Evolutionary conservation across 2,113 vertebrate genomes (phyloP).

Genomic region (Odobenus rosmarus): DNA sequence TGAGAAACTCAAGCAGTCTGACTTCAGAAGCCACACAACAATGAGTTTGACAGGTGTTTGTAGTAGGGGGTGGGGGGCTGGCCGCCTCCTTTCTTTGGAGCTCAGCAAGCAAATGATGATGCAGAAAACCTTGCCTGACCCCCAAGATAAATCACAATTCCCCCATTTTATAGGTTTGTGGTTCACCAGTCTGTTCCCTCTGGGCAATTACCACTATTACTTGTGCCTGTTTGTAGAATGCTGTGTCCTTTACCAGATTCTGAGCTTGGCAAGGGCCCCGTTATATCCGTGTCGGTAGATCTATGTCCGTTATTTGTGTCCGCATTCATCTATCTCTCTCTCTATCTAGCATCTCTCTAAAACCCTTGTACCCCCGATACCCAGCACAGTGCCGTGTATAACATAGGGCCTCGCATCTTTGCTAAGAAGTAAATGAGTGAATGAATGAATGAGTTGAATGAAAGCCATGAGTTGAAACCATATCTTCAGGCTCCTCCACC

Average conservation of each 20-base stretch:
- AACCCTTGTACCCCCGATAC: not conserved
- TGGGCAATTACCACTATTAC: not conserved
- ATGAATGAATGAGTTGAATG: not conserved
- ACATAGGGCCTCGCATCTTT: not conserved
- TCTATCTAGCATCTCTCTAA: not conserved
- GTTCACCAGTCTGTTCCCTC: not conserved
- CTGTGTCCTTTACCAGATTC: not conserved
- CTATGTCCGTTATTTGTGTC: not conserved
- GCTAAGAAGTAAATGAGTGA: not conserved
- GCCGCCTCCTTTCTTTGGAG: not conserved
- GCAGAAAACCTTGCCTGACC: not conserved
- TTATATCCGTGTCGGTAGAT: not conserved
- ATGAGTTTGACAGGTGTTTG: not conserved
- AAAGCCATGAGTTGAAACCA: not conserved
- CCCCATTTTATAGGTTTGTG: not conserved
- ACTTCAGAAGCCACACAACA: not conserved
- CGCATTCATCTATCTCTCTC: not conserved
- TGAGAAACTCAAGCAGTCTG: not conserved
- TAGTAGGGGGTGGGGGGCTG: too few species aligned
- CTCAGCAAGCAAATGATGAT: not conserved
- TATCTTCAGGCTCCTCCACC: not conserved
- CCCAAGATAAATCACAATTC: not conserved
- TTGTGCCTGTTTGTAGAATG: not conserved
- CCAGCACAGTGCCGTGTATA: not conserved
- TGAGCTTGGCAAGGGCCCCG: not conserved